These are phyloP conservation scores for Chelonus formosanus DNA, from an alignment of 2,888 invertebrate genomes.

Conservation along the genomic window DNA sequence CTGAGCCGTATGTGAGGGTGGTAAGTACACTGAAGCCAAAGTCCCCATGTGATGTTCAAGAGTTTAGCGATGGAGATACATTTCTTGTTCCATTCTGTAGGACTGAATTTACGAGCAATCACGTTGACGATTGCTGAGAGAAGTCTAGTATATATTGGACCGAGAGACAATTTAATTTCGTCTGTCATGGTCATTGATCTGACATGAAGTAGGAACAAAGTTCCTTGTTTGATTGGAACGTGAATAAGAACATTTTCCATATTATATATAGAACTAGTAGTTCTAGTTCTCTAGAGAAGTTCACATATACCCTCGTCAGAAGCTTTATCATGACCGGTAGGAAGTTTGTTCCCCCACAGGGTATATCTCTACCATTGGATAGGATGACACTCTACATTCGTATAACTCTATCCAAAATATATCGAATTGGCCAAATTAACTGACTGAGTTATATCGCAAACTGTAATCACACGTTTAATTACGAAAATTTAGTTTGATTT, in stretches of 20 bases:
- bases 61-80: too few species aligned
- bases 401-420: slow-evolving; percentile 5
- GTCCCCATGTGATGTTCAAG: too few species aligned
- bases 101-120: too few species aligned
- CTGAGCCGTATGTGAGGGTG: slow-evolving; percentile 1
- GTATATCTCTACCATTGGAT: slow-evolving; percentile 12
- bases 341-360: slow-evolving; percentile 18
- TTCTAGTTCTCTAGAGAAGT: slow-evolving; percentile 19
- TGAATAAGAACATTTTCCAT: slow-evolving; percentile 16
- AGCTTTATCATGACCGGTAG: slow-evolving; percentile 42
- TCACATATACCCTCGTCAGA: slow-evolving; percentile 45
- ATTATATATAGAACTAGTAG: slow-evolving; percentile 15
- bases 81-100: too few species aligned
- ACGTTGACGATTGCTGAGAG: too few species aligned
- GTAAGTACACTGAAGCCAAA: not conserved
- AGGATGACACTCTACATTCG: slow-evolving; percentile 12
- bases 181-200: too few species aligned
- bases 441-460: not conserved
- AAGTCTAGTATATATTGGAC: too few species aligned
- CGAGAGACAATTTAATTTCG: too few species aligned
- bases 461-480: too few species aligned
- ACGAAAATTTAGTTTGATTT: too few species aligned
- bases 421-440: slow-evolving; percentile 18
- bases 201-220: too few species aligned
- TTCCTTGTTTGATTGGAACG: slow-evolving; percentile 4